Base-by-base conservation (phyloP, 2,113 vertebrate species). In the Poeciliopsis turrubarensis region DNA sequence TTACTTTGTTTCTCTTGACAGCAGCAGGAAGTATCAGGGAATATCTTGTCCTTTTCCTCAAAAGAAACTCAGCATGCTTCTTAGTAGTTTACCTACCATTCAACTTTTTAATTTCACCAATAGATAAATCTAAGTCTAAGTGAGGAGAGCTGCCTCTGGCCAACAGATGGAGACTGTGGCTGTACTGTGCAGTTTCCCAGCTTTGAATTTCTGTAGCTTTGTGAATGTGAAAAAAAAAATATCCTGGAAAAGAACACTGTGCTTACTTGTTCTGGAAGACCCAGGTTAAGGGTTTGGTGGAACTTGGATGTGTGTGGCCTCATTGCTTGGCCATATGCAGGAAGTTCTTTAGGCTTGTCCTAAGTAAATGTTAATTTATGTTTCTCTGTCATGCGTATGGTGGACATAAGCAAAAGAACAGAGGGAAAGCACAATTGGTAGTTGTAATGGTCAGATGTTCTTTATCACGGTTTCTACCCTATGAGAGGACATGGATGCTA, bases 371-470 rank as follows among this genome's bases (percentile, higher is more conserved):
- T 72, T 68, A 68, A 82, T 78, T 86, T 77, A 81, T 82, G 81
- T 69, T 17, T 61, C 44, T 47, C 68, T 8, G 64, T 86, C 37
- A 31, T 17, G 51, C 70, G 34, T 67, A 65, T 60, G 37, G 37
- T 79, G 75, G 44, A 54, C n/a, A 68, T 29, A 78, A 60, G 41
- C 17, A 1, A 26, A 13, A 37, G 68, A 54, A 41, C 32, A 32
- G 65, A 75, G 39, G 15, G 70, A 82, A 80, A 78, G 22, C 27
- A 41, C 54, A 31, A 68, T 47, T 44, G 64, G 73, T 83, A 54
- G 70, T 75, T 76, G 77, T 75, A 82, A 77, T 60, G 82, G 65
- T 90, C 79, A 84, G 75, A 88, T 82, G 82, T 82, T 80, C 44
- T 34, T 62, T 30, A 29, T 72, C 26, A 34, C 54, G 65, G 29